Percentiles rank a stretch among this genome's conserved stretches.
phyloP scores from a whole-genome alignment of 2,797 vertebrate species.

The Manis pentadactyla region DNA sequence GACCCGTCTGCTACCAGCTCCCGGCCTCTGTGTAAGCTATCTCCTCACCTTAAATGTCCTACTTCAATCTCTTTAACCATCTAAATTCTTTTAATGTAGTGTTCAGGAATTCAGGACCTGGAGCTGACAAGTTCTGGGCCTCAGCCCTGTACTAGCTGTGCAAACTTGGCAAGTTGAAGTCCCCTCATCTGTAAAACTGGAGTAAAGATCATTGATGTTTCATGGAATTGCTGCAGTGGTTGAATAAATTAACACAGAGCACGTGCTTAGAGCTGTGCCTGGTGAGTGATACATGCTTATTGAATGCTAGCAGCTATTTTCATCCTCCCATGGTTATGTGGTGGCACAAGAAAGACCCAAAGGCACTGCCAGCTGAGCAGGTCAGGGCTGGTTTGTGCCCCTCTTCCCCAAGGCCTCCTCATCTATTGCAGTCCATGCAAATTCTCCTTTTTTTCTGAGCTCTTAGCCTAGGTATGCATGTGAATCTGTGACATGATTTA shows the following conservation, averaged over 20 bases:
- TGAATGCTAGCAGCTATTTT: not conserved
- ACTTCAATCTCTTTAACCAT: not conserved
- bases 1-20: not conserved
- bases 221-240: not conserved
- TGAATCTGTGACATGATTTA: not conserved
- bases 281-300: not conserved
- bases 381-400: not conserved
- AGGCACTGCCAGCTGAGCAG: not conserved
- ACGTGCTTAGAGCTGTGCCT: not conserved
- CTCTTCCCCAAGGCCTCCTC: not conserved
- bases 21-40: not conserved
- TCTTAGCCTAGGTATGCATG: not conserved
- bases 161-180: not conserved
- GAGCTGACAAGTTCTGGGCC: not conserved
- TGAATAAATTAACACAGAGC: not conserved
- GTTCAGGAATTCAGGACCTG: not conserved
- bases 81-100: not conserved
- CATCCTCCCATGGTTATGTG: not conserved
- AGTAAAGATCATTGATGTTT: not conserved
- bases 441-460: not conserved
- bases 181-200: not conserved
- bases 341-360: not conserved
- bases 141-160: not conserved
- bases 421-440: no score
- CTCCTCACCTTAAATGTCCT: not conserved